A percentile compares a stretch with the other conserved stretches of the same genome.
Evolutionary conservation across 2,888 invertebrate genomes (phyloP).

Genomic region (Parascotia fuliginaria): DNA sequence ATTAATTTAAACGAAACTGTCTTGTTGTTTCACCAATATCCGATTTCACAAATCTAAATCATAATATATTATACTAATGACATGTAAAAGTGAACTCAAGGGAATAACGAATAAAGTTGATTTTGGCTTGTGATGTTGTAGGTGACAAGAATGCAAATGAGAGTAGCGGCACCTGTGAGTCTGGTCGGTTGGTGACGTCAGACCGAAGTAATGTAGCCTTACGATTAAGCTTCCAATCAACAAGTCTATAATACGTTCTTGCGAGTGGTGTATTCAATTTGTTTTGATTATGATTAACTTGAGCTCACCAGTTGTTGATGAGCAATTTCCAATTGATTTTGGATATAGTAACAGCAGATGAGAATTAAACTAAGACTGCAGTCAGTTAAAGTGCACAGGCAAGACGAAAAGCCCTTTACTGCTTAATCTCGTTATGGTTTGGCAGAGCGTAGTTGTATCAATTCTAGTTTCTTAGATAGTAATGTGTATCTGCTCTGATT

Average conservation of each 20-base stretch:
- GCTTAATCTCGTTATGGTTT: too few species aligned
- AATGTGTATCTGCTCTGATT: too few species aligned
- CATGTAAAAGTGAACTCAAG: conserved; percentile 29
- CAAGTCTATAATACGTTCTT: conserved; percentile 46
- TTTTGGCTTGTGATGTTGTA: conserved; percentile 34
- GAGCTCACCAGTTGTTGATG: conserved; percentile 28
- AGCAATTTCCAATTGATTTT: conserved; percentile 39
- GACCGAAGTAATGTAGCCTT: conserved; percentile 52
- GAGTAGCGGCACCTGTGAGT: conserved; percentile 75
- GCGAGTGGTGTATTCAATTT: conserved; percentile 53
- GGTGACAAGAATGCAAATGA: conserved; percentile 70
- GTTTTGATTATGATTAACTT: conserved; percentile 50
- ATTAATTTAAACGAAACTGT: conserved; percentile 40
- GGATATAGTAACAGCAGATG: neutral
- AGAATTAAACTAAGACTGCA: too few species aligned
- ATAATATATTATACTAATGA: conserved; percentile 2
- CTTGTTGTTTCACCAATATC: conserved; percentile 21
- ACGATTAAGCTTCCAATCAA: conserved; percentile 54
- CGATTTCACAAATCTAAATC: conserved; percentile 18
- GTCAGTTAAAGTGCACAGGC: too few species aligned
- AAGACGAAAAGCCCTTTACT: too few species aligned
- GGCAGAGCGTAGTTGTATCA: too few species aligned
- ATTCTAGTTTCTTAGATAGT: too few species aligned
- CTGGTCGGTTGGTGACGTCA: conserved; percentile 74
- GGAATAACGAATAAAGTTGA: conserved; percentile 28